Evolutionary conservation across 2,888 invertebrate genomes (phyloP).

Genomic region (Diadegma fenestrale): DNA sequence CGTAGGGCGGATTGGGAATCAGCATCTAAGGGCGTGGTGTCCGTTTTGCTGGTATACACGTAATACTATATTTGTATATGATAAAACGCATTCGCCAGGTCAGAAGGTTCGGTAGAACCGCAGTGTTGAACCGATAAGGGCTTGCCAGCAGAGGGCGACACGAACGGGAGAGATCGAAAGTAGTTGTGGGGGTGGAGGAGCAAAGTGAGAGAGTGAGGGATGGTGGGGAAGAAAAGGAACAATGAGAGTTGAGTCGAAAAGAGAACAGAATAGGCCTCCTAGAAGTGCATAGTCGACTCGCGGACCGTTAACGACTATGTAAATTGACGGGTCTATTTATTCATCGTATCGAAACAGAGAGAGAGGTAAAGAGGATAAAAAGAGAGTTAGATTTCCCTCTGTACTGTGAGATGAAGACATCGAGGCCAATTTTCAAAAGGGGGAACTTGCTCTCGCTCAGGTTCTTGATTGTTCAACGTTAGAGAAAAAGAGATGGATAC

Average conservation of each 20-base stretch:
- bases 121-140: constrained; percentile 80
- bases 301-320: constrained; percentile 82
- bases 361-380: constrained; percentile 25
- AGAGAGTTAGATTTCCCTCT: constrained; percentile 24
- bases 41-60: constrained; percentile 22
- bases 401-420: constrained; percentile 77
- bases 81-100: constrained; percentile 78
- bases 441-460: constrained; percentile 32
- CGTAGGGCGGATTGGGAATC: constrained; percentile 61
- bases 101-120: constrained; percentile 78
- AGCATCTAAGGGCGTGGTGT: constrained; percentile 60
- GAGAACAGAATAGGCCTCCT: constrained; percentile 21
- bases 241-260: constrained; percentile 7
- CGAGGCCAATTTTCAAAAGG: constrained; percentile 74
- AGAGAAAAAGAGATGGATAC: constrained; percentile 33
- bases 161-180: constrained; percentile 42
- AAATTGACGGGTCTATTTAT: constrained; percentile 83
- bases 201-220: constrained; percentile 26
- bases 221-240: constrained; percentile 19
- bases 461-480: constrained; percentile 46
- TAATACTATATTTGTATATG: constrained; percentile 35
- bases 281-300: constrained; percentile 52
- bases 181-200: constrained; percentile 16
- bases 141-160: constrained; percentile 75
- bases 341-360: constrained; percentile 77